Evolutionary conservation across 35 echinoderm and acorn worm genomes (phyloP), one percentile per base, ranked within the genome.

Genomic region (Anneissia japonica): DNA sequence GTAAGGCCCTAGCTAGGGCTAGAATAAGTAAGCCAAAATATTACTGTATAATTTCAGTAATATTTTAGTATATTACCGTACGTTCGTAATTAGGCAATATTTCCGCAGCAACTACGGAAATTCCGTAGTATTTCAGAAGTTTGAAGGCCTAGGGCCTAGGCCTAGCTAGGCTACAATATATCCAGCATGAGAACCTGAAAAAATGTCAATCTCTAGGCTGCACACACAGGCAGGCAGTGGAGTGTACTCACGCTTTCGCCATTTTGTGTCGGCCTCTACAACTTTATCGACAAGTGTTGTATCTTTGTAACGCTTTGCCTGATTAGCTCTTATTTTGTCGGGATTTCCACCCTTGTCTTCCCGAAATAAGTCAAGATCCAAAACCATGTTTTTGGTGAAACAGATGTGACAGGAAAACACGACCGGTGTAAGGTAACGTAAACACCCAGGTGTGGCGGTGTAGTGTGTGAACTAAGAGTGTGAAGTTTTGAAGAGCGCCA

Each of bases 271-370:
- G 34, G 92, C 92, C 81, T 99, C 92, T 10, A 99, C 86, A 31
- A 99, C 96, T 87, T 99, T 99, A 77, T 99, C 96, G 35, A 99
- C 92, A 23, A 99, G 88, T 21, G 96, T 94, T 17, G 80, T 89
- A 81, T 99, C 89, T 87, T 94, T 99, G 75, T 86, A 99, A 34
- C 96, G 86, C 46, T 99, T 99, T 31, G 96, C 85, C 88, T 99
- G 96, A 72, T 93, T 94, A 39, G 94, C 96, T 74, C 89, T 93
- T 75, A 99, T 94, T 79, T 93, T 99, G 19, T 90, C 92, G 29
- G 96, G 96, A 86, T 94, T 83, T 10, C 96, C 96, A 37, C 92
- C 96, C 82, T 99, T 99, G 73, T 99, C 96, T 34, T 87, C 86
- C 43, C 96, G 89, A 40, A 99, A 94, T 55, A 94, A 84, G 80